These are phyloP conservation scores for Caenorhabditis uteleia DNA, from an alignment of 2,888 invertebrate species.

Conservation along the genomic window DNA sequence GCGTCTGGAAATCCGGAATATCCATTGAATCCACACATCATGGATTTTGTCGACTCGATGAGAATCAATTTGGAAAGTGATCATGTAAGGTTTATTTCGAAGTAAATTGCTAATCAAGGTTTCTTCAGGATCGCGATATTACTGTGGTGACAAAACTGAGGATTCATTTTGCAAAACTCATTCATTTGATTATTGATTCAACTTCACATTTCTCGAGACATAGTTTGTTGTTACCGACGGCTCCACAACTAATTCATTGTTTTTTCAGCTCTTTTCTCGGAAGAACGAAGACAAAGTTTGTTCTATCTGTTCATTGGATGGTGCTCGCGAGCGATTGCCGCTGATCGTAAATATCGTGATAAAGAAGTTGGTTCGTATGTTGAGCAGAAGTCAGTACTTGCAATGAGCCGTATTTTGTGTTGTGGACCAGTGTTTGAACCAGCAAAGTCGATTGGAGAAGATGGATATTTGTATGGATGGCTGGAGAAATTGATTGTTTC, in stretches of 20 bases:
- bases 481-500: constrained; percentile 87
- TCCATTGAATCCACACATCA: constrained; percentile 81
- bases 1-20: constrained; percentile 77
- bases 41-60: constrained; percentile 94
- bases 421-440: constrained; percentile 91
- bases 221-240: constrained; percentile 4
- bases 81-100: constrained; percentile 5
- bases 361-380: constrained; percentile 68
- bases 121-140: constrained; percentile 84
- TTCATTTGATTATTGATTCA: constrained; percentile 85
- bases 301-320: constrained; percentile 91
- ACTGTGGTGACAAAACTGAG: constrained; percentile 84
- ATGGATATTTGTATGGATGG: constrained; percentile 90
- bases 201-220: constrained; percentile 26
- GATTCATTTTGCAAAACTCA: constrained; percentile 90
- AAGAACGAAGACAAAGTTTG: constrained; percentile 84
- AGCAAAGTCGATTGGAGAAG: constrained; percentile 71
- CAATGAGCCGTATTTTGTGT: constrained; percentile 92
- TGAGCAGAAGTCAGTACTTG: constrained; percentile 77
- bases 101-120: neutral
- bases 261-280: constrained; percentile 79
- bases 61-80: constrained; percentile 82
- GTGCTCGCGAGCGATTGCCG: constrained; percentile 79
- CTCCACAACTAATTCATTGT: neutral
- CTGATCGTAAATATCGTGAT: constrained; percentile 39